Conservation (phyloP, 35 echinoderm and acorn worm genomes). For the Apostichopus japonicus region DNA sequence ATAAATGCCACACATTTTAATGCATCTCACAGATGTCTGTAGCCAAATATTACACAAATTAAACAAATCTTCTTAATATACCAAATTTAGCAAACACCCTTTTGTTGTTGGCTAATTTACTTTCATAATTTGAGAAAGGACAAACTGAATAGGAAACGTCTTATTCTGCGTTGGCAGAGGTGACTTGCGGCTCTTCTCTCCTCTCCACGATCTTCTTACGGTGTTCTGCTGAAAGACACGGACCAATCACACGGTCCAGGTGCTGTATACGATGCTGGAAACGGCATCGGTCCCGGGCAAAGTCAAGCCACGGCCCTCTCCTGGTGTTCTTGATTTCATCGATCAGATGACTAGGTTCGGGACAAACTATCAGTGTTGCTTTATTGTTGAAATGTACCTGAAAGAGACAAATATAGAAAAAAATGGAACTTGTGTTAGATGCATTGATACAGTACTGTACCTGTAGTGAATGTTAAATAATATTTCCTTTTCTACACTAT, state of each 20-base stretch:
- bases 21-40: too few species aligned
- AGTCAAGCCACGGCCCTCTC: slow-evolving; percentile 63
- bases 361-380: slow-evolving; percentile 5
- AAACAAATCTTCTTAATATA: too few species aligned
- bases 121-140: not conserved
- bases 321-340: slow-evolving; percentile 51
- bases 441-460: too few species aligned
- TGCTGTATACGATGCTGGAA: slow-evolving; percentile 52
- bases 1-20: too few species aligned
- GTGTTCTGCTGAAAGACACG: slow-evolving; percentile 59
- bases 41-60: too few species aligned
- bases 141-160: not conserved
- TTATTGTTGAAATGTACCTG: slow-evolving; percentile 71
- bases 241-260: slow-evolving; percentile 30
- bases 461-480: too few species aligned
- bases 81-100: not conserved
- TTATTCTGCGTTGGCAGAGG: not conserved
- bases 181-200: not conserved
- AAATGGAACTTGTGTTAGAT: not conserved
- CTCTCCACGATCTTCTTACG: slow-evolving; percentile 39
- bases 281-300: slow-evolving; percentile 65
- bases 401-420: slow-evolving; percentile 1
- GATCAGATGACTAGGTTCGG: slow-evolving; percentile 26
- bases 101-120: not conserved
- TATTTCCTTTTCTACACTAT: too few species aligned